Base-by-base conservation (phyloP, 2,113 vertebrate species). In the Patagioenas fasciata region DNA sequence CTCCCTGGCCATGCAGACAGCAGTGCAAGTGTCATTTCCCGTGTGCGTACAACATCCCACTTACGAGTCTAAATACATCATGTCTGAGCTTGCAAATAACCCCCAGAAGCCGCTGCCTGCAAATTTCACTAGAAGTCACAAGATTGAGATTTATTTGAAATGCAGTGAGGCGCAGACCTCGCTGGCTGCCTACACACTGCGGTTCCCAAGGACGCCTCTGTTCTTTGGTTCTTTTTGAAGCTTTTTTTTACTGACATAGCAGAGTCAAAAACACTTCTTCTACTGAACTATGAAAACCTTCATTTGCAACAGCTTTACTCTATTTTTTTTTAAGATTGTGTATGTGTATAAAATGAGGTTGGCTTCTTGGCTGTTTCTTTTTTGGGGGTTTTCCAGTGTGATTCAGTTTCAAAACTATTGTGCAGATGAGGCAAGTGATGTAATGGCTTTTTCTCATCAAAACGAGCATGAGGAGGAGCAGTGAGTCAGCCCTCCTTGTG, bases 21-120 rank as follows among this genome's bases (percentile, higher is more conserved):
- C 44, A 64, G 24, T 32, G 24, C n/a, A 36, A 92, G n/a, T 18
- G 48, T 86, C 10, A 86, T 91, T 94, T 95, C 96, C 88, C 72
- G 54, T 65, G 23, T 50, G 32, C 31, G 1, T 36, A 56, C 25
- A 75, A 8, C 13, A 10, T 65, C 44, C 44, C 91, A 15, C 48
- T 86, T 6, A 1, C 0, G 2, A 80, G 47, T 36, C 60, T 71
- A 47, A 74, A 15, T 60, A 51, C 9, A 1, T 87, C 20, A 40
- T 20, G 9, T 42, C 31, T 58, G 61, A 90, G 10, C 71, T 78
- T 91, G 48, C 29, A 74, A 50, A 60, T 56, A 88, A 61, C 28
- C 25, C 77, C 54, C 51, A 93, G 58, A 81, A 80, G 58, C 71
- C 0, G 0, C 11, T 72, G 61, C n/a, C 50, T 70, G 51, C 26